Conservation (phyloP, 2,797 vertebrate species). For the Borostomias antarcticus region DNA sequence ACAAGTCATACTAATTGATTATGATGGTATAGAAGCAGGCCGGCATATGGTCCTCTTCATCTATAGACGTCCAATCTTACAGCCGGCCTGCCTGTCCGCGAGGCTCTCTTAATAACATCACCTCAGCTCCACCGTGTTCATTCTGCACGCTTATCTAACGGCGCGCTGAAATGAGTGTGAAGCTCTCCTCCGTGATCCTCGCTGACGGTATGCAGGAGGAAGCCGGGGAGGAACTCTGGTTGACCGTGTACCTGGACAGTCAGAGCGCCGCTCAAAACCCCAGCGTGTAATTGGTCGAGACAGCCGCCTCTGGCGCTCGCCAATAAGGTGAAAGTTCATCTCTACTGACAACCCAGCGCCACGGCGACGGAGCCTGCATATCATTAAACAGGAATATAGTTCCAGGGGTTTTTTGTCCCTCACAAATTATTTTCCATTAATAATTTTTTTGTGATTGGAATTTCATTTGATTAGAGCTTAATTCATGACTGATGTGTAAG, state of each 20-base stretch:
- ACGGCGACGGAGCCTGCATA: slow-evolving; percentile 53
- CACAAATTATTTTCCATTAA: slow-evolving; percentile 41
- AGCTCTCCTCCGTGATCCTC: slow-evolving; percentile 30
- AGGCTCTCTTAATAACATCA: not conserved
- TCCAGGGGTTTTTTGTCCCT: not conserved
- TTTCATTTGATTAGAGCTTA: slow-evolving; percentile 61
- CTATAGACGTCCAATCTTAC: not conserved
- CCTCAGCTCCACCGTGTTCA: not conserved
- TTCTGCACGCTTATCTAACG: slow-evolving; percentile 56
- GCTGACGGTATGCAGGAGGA: slow-evolving; percentile 24
- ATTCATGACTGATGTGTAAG: slow-evolving; percentile 28
- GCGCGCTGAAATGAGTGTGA: slow-evolving; percentile 63
- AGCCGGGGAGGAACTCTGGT: slow-evolving; percentile 54
- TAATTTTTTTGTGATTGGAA: slow-evolving; percentile 45
- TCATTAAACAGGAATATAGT: slow-evolving; percentile 66
- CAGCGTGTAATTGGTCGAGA: slow-evolving; percentile 79
- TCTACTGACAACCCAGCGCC: slow-evolving; percentile 69
- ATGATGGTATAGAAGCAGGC: not conserved
- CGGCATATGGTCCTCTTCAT: no score
- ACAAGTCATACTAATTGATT: not conserved
- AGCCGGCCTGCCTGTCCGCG: not conserved
- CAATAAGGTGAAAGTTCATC: slow-evolving; percentile 79
- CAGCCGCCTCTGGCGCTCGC: slow-evolving; percentile 74
- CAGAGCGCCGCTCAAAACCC: slow-evolving; percentile 72
- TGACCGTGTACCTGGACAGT: slow-evolving; percentile 74